Evolutionary conservation across 2,797 vertebrate genomes (phyloP), one percentile per base, ranked within the genome.

Genomic region (Pangasius macronema): DNA sequence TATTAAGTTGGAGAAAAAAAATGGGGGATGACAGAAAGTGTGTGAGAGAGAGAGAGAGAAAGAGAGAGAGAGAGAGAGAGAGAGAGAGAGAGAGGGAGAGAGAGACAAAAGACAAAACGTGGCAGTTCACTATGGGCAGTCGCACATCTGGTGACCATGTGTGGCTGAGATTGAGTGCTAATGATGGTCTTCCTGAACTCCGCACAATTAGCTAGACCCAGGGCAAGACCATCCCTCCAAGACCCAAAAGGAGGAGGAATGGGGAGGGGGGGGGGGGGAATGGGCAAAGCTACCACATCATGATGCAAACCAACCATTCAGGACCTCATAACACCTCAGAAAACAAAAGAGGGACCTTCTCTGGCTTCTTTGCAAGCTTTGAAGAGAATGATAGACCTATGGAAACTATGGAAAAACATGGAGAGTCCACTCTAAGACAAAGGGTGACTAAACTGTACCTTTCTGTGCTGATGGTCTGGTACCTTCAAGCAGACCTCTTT

Each of bases 61-160:
- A 76, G n/a, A 59, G 83, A 75, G 83, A 57, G 46, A 46, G 55
- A 85, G 57, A 85, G 75, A 91, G 13, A 33, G 75, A 30, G 76
- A 72, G 85, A 65, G 85, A 86, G 82, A 87, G 33, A 9, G 49
- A 49, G 49, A 51, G 88, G 86, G 86, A 88, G 81, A 51, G 61
- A 11, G 70, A 39, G 53, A 68, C 79, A 79, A 68, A 86, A 82
- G 86, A 84, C 85, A 75, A 83, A 87, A 90, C 91, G 94, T 92
- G 91, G 95, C 93, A 94, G 93, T 95, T 94, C 92, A 96, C 96
- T 96, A 95, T 95, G 94, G 92, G 94, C 94, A 93, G 91, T 94
- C 70, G 94, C 97, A 98, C 98, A 99, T 99, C 98, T 99, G 98
- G 97, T 95, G 92, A 94, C 96, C 98, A 99, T 98, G 97, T 99